Evolutionary conservation across 2,797 vertebrate species (phyloP), one percentile per base, ranked within the genome.

Genomic region (Coracias cyanogaster): DNA sequence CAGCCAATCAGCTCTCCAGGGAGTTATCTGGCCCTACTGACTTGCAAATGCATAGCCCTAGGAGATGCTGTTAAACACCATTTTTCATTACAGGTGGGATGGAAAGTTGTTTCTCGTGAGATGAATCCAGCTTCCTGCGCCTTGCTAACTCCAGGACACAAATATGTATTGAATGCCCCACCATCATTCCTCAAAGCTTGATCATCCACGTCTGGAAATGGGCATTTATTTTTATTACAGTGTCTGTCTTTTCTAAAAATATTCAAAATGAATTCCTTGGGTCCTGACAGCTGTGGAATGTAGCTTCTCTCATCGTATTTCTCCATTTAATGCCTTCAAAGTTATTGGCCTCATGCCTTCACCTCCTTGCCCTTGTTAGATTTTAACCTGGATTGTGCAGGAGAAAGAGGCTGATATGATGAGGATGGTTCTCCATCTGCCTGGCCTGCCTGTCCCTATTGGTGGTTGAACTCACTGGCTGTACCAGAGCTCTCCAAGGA

Each of bases 201-300:
- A 39, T 86, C 93, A 87, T 84, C 88, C 52, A 15, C 2, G 37
- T 78, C 93, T 94, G 93, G 85, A 81, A 91, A 81, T 1, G 65
- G 65, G 43, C 69, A 86, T 91, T 89, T 91, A 74, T 89, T 91
- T 86, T 84, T 84, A 73, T 77, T 87, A 61, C 78, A 48, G 62
- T 73, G 79, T 90, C 91, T 84, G 83, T 57, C 82, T 94, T 84
- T 57, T 49, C 86, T 78, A 66, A 73, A 87, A 86, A 91, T 83
- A 91, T 83, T 89, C 79, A 52, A 45, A 73, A 54, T 58, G 65
- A 91, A 89, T 89, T 89, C 91, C 82, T 78, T n/a, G 46, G 45
- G 65, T 62, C 69, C 60, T 77, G 78, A 55, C 55, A 84, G 85
- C 86, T 89, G 66, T 61, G 78, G 91, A 84, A 89, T 87, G 86